Conservation (phyloP, 2,797 vertebrate genomes). For the Pogonophryne albipinna region DNA sequence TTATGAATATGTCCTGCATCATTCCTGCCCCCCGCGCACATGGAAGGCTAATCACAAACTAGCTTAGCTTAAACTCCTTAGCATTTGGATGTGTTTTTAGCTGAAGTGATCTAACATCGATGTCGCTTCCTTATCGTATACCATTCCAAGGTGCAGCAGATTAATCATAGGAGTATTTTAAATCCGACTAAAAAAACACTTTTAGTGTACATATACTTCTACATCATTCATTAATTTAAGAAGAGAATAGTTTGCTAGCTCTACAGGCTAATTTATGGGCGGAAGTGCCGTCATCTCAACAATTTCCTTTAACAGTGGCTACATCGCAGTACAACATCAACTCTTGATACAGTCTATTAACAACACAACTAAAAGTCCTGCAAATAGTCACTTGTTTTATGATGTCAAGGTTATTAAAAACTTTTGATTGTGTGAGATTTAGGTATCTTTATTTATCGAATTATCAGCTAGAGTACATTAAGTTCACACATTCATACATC, state of each 20-base stretch:
- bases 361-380: too few relatives aligned
- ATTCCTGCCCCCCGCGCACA: slow-evolving; percentile 28
- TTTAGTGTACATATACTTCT: rapidly evolving
- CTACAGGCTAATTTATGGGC: not conserved
- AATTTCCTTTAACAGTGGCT: slow-evolving; percentile 16
- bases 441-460: too few relatives aligned
- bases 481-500: too few relatives aligned
- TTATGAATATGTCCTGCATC: not conserved
- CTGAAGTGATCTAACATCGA: not conserved
- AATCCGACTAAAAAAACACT: rapidly evolving
- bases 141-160: rapidly evolving
- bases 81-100: slow-evolving; percentile 34
- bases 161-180: not conserved
- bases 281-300: slow-evolving; percentile 40
- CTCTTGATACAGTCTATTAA: too few relatives aligned
- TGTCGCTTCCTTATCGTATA: not conserved
- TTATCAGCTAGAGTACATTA: too few relatives aligned
- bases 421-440: too few relatives aligned
- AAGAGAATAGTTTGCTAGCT: not conserved
- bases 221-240: slow-evolving; percentile 2
- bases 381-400: too few relatives aligned
- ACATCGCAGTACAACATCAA: too few relatives aligned
- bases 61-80: slow-evolving; percentile 16
- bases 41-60: slow-evolving; percentile 18
- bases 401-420: too few relatives aligned